Conservation (phyloP, 2,888 invertebrate species). For the Penaeus monodon region DNA sequence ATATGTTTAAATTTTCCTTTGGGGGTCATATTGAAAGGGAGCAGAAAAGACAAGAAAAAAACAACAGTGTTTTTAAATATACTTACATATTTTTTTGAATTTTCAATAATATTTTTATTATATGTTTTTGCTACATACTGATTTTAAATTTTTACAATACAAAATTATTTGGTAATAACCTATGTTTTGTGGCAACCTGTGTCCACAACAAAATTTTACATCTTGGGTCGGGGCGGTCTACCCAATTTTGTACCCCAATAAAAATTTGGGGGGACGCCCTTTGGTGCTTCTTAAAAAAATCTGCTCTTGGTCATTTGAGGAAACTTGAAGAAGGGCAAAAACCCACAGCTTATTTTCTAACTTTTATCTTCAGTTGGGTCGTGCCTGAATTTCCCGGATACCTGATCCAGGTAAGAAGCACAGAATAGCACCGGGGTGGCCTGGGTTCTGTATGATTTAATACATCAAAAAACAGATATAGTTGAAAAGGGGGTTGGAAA, state of each 20-base stretch:
- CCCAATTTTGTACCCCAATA: slow-evolving; percentile 81
- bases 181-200: slow-evolving; percentile 76
- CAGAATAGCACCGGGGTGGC: slow-evolving; percentile 79
- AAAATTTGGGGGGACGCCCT: slow-evolving; percentile 77
- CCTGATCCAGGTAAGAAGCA: slow-evolving; percentile 82
- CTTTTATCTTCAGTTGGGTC: slow-evolving; percentile 23
- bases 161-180: slow-evolving; percentile 65
- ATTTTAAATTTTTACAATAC: too few species aligned
- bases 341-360: slow-evolving; percentile 51
- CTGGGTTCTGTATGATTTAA: slow-evolving; percentile 76
- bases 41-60: slow-evolving; percentile 61
- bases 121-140: too few species aligned
- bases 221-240: slow-evolving; percentile 82
- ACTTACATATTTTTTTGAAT: too few species aligned
- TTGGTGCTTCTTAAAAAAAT: slow-evolving; percentile 74
- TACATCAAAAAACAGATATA: slow-evolving; percentile 71
- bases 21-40: slow-evolving; percentile 67
- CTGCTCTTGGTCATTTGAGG: slow-evolving; percentile 75
- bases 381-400: slow-evolving; percentile 71
- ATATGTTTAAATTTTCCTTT: slow-evolving; percentile 69
- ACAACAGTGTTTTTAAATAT: too few species aligned
- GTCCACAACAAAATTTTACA: slow-evolving; percentile 79
- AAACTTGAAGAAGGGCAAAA: slow-evolving; percentile 75
- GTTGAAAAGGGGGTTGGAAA: slow-evolving; percentile 76
- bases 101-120: too few species aligned